Evolutionary conservation across 2,797 vertebrate genomes (phyloP).

Genomic region (Gobionotothen gibberifrons): DNA sequence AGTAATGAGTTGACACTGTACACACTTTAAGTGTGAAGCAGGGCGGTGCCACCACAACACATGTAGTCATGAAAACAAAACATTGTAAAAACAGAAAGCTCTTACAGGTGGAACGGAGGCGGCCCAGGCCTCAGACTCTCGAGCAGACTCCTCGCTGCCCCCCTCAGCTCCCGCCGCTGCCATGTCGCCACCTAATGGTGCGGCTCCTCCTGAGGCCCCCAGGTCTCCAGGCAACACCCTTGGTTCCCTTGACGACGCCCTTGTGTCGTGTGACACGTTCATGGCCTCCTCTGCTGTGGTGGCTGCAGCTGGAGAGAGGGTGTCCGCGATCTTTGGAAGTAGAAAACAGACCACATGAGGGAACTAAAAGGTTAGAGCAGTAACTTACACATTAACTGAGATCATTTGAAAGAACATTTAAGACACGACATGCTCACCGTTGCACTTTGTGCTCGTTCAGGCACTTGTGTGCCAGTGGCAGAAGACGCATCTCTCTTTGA

Average conservation of each 20-base stretch:
- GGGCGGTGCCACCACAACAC: neutral
- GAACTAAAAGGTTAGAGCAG: neutral
- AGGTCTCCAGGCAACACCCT: slow-evolving; percentile 79
- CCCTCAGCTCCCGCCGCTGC: slow-evolving; percentile 71
- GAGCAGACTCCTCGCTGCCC: slow-evolving; percentile 79
- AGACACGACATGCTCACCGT: slow-evolving; percentile 55
- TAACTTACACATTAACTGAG: neutral
- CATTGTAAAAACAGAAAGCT: neutral
- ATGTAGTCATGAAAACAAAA: neutral
- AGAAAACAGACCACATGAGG: slow-evolving; percentile 21
- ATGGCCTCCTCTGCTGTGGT: slow-evolving; percentile 93
- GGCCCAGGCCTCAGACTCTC: slow-evolving; percentile 89
- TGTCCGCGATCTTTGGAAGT: slow-evolving; percentile 81
- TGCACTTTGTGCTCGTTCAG: slow-evolving; percentile 66
- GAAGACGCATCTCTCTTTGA: slow-evolving; percentile 73
- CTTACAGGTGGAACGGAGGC: slow-evolving; percentile 91
- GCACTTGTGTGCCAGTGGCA: slow-evolving; percentile 57
- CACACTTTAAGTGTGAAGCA: slow-evolving; percentile 1
- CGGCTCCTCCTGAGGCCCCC: slow-evolving; percentile 69
- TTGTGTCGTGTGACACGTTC: slow-evolving; percentile 81
- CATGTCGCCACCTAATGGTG: slow-evolving; percentile 75
- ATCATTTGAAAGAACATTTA: neutral
- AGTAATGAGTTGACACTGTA: neutral
- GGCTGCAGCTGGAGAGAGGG: slow-evolving; percentile 88
- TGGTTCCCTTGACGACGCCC: slow-evolving; percentile 56